Base-by-base conservation (phyloP, 2,113 vertebrate genomes). In the Excalfactoria chinensis region DNA sequence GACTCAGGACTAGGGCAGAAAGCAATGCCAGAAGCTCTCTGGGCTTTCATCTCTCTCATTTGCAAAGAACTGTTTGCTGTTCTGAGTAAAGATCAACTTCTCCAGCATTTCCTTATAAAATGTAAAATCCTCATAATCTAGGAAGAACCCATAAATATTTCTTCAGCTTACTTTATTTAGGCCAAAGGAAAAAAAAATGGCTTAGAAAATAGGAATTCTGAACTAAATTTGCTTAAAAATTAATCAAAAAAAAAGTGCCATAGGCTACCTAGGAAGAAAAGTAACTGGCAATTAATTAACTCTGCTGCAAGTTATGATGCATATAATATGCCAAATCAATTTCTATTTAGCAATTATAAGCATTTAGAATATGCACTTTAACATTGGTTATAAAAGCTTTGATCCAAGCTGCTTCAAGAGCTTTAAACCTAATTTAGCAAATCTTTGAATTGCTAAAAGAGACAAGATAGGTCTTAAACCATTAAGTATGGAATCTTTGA, bases 201-300 rank as follows among this genome's bases (percentile, higher is more conserved):
- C 37, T 72, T 43, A 68, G 26, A 69, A 88, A 95, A 94, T 53
- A 70, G 11, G 51, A 94, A 95, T 90, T 80, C 41, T 84, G 67
- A 93, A 79, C 30, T 91, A 86, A 70, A 89, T 95, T 96, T 93
- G 53, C 83, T 95, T 83, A 89, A 96, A 97, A 95, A 90, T 84
- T 84, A 95, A 97, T 95, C 49, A 87, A 73, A 77, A 93, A 93
- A 93, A 84, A 88, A 92, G 44, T 78, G 88, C 93, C 96, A 88
- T 40, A 86, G 84, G 85, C 93, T 91, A 88, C 43, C 30, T 46
- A 89, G 66, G 74, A 95, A 96, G 89, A 96, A 93, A 95, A 81
- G 67, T 62, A 96, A 88, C 48, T 93, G 63, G 46, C 80, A 84
- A 77, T 92, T 96, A 96, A 96, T 96, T 97, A 97, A 97, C 66